Base-by-base conservation (phyloP, 2,888 invertebrate species). In the Boloria euphrosyne region DNA sequence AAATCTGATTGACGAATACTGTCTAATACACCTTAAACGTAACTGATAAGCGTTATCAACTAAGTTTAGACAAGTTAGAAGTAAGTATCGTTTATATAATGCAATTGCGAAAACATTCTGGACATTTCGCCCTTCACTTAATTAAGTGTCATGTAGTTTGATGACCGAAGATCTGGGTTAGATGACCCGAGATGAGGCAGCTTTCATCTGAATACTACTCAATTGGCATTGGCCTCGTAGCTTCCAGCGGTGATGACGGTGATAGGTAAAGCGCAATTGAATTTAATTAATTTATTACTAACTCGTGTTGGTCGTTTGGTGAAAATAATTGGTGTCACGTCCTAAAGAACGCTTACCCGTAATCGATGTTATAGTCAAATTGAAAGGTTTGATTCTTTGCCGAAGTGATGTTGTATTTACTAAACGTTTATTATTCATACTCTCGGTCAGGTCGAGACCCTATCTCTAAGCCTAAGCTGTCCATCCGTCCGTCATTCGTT, bases 141-240 rank as follows among this genome's bases (percentile, higher is more conserved):
- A 67, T 61, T 64, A 64, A 31, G 31, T 47, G 60, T 46, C 52
- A 43, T 67, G 67, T 61, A 55, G 31, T 50, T 58, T 27, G 55
- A 61, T 50, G 44, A 53, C 53, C 53, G 58, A 46, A 59, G 68
- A 65, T 68, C 65, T 65, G 31, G 68, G 62, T 50, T 62, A 65
- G 50, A 43, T 65, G 68, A 68, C 62, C 62, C 59, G n/a, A 50
- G 68, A 64, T 65, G 47, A 44, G 22, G 46, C 49, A 31, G 16
- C 17, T 47, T 44, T 46, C 49, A 44, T 44, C 38, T 51, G 13
- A 47, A 54, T 65, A 31, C 54, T 54, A 14, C 55, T 60, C 59
- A 60, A 66, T 61, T 61, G n/a, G 55, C 31, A 50, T 17, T 16
- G 50, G 18, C 53, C 55, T 57, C 46, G 57, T 44, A 13, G 50